Percentiles rank a stretch among this genome's conserved stretches.
phyloP scores from a whole-genome alignment of 2,113 vertebrate species.

The Oxyura jamaicensis region DNA sequence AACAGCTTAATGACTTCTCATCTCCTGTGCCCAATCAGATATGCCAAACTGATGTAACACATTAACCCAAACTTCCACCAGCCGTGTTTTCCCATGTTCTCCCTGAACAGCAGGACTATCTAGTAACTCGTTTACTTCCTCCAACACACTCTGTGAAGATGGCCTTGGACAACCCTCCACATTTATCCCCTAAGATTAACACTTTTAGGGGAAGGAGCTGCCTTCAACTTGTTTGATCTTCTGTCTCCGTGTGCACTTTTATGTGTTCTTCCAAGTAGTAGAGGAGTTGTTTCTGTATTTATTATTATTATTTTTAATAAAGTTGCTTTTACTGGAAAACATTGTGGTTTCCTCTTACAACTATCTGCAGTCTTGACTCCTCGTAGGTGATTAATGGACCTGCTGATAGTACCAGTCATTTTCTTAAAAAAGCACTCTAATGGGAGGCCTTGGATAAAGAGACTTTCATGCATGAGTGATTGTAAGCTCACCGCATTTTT shows the following conservation, averaged over 20 bases:
- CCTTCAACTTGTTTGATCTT: background rate
- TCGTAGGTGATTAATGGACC: background rate
- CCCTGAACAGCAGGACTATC: background rate
- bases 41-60: background rate
- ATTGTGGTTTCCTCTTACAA: background rate
- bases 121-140: background rate
- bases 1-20: background rate
- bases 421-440: background rate
- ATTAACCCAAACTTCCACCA: background rate
- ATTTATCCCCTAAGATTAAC: background rate
- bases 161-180: background rate
- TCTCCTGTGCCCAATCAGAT: background rate
- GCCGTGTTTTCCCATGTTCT: background rate
- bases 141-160: background rate
- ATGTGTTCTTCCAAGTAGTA: background rate
- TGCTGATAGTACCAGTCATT: background rate
- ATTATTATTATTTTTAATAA: background rate
- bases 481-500: too few relatives aligned
- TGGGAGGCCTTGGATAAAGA: background rate
- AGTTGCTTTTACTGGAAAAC: background rate
- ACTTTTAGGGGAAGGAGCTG: background rate
- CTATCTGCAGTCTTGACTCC: background rate
- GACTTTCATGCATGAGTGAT: background rate
- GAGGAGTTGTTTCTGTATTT: background rate
- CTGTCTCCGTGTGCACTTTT: background rate